Percentiles rank a stretch among this genome's conserved stretches.
Evolutionary conservation across 2,113 vertebrate species (phyloP).

Genomic region (Neofelis nebulosa): DNA sequence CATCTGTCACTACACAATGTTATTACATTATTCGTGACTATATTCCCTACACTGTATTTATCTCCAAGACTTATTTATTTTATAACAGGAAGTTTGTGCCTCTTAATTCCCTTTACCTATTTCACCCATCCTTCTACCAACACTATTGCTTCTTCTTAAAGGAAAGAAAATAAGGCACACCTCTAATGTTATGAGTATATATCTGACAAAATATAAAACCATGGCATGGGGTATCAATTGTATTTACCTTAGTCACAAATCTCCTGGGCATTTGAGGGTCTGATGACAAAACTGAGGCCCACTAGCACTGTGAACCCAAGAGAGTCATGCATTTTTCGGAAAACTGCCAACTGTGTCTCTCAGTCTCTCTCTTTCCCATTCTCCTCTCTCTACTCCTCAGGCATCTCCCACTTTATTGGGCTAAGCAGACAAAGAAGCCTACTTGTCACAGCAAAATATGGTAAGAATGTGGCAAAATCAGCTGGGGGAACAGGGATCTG

Average conservation of each 20-base stretch:
- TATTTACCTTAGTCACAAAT: neutral
- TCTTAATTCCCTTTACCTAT: neutral
- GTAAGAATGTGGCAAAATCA: neutral
- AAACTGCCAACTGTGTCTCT: neutral
- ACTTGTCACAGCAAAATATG: fast-evolving
- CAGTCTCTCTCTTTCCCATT: neutral
- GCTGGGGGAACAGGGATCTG: neutral
- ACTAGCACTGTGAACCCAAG: neutral
- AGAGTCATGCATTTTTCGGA: neutral
- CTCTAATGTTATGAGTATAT: neutral
- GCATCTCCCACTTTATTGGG: neutral
- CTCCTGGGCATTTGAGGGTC: neutral
- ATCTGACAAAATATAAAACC: neutral
- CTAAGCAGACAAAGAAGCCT: neutral
- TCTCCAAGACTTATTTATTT: neutral
- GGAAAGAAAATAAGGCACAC: neutral
- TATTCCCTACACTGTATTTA: neutral
- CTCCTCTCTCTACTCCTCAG: neutral
- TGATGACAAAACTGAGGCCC: neutral
- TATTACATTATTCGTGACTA: neutral
- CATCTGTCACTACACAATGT: neutral
- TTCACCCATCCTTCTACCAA: neutral
- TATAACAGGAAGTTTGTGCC: neutral
- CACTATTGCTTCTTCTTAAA: neutral
- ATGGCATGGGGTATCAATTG: fast-evolving